Base-by-base conservation (phyloP, 2,113 vertebrate species). In the Prinia subflava region DNA sequence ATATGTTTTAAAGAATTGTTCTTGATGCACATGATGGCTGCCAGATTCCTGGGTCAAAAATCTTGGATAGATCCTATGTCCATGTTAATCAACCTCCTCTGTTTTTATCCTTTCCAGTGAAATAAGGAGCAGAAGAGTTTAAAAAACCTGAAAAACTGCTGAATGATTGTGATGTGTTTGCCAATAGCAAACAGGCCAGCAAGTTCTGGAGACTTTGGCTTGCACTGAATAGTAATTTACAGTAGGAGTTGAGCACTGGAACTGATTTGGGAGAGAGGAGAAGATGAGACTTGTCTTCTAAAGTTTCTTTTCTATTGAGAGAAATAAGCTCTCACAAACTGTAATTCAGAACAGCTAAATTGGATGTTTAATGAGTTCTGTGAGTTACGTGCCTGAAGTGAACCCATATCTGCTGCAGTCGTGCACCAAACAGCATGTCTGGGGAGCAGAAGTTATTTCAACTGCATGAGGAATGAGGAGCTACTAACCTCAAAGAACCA, bases 11-110 rank as follows among this genome's bases (percentile, higher is more conserved):
- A 93, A 65, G 37, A 62, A 52, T 88, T 87, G 84, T 67, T 80
- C 44, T 60, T 95, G 37, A 44, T 70, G 46, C 13, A 68, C 28
- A 30, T 24, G 28, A 62, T 55, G 55, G 24, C 20, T 11, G 67
- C n/a, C 46, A 94, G 42, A 42, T 65, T 80, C 46, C 96, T 74
- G n/a, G 44, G 62, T 89, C 47, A 87, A 87, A 94, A 92, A 41
- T 74, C 50, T 81, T 84, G 63, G 41, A 62, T 23, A 49, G 53
- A 71, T 78, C 35, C 39, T 60, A 39, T 2, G 3, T 73, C 24
- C 24, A 21, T 60, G 41, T 91, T 90, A 94, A 96, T 91, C 70
- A 83, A 4, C 47, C 11, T 16, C 42, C 31, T 62, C 46, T 77
- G 15, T 62, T 92, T 82, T 88, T 30, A 79, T 74, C 57, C 22